Conservation (phyloP, 2,888 invertebrate genomes). For the Cantharis flavilabris region DNA sequence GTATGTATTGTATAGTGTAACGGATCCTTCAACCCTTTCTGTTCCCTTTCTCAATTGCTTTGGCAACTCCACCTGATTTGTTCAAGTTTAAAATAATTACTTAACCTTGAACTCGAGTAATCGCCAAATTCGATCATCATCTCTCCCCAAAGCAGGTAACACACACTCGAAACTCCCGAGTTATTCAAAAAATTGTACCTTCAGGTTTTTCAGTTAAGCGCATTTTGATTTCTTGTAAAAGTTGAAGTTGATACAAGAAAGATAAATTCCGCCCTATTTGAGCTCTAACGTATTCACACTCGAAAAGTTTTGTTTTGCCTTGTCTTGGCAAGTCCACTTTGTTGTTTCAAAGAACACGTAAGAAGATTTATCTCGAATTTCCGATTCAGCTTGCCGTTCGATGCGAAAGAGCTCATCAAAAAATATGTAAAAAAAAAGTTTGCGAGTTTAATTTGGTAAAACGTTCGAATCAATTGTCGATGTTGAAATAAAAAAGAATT, state of each 20-base stretch:
- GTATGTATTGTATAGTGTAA: constrained; percentile 26
- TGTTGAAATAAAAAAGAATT: not conserved
- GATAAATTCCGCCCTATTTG: constrained; percentile 31
- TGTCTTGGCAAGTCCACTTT: constrained; percentile 37
- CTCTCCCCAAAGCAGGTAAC: too few species aligned
- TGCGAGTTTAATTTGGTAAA: not conserved
- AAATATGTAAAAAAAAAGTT: not conserved
- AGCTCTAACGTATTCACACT: constrained; percentile 37
- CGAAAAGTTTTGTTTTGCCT: constrained; percentile 34
- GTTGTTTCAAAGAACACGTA: constrained; percentile 38
- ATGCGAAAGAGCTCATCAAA: not conserved
- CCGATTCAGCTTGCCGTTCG: constrained; percentile 25
- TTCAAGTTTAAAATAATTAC: not conserved
- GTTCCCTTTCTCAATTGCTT: constrained; percentile 19
- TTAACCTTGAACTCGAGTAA: not conserved
- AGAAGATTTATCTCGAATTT: constrained; percentile 39
- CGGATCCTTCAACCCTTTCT: constrained; percentile 21
- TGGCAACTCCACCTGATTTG: not conserved
- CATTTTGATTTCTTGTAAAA: constrained; percentile 30
- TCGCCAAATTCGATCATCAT: not conserved
- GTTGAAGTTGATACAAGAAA: constrained; percentile 30
- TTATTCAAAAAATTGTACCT: constrained; percentile 15
- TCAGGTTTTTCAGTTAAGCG: constrained; percentile 22
- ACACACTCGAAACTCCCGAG: not conserved
- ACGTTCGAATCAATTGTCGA: constrained; percentile 2